These are phyloP conservation scores for Lasioglossum morio DNA, from an alignment of 2,888 invertebrate genomes.

Conservation along the genomic window DNA sequence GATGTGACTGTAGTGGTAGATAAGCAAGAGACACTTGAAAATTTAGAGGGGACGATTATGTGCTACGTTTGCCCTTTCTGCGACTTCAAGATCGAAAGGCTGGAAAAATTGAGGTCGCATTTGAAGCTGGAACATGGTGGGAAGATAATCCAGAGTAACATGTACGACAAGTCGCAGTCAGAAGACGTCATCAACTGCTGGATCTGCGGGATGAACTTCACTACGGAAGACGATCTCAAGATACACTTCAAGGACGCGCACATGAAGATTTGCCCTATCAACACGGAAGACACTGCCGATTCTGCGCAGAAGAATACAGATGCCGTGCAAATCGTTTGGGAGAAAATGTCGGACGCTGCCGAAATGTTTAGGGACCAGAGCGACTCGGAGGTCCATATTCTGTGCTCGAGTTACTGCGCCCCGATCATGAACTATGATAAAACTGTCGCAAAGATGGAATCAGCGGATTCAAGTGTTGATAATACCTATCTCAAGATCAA, in stretches of 20 bases:
- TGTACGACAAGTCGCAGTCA: not conserved
- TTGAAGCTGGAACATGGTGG: not conserved
- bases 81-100: not conserved
- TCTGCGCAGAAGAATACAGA: not conserved
- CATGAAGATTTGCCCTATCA: not conserved
- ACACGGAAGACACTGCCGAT: not conserved
- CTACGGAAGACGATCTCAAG: constrained; percentile 23
- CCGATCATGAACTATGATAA: not conserved
- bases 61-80: constrained; percentile 53
- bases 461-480: not conserved
- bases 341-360: not conserved
- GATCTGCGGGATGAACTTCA: constrained; percentile 3
- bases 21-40: not conserved
- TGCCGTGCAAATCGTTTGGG: constrained; percentile 1
- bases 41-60: not conserved
- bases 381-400: not conserved
- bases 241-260: constrained; percentile 18
- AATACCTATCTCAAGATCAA: constrained; percentile 39
- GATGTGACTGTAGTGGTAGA: not conserved
- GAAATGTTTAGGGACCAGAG: too few species aligned
- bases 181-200: not conserved
- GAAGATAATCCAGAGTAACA: not conserved
- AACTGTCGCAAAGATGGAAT: not conserved
- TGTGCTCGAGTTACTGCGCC: not conserved
- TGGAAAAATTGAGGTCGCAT: constrained; percentile 32